A percentile compares a stretch with the other conserved stretches of the same genome.
Evolutionary conservation across 2,888 invertebrate species (phyloP).

Genomic region (Phyllotreta striolata): DNA sequence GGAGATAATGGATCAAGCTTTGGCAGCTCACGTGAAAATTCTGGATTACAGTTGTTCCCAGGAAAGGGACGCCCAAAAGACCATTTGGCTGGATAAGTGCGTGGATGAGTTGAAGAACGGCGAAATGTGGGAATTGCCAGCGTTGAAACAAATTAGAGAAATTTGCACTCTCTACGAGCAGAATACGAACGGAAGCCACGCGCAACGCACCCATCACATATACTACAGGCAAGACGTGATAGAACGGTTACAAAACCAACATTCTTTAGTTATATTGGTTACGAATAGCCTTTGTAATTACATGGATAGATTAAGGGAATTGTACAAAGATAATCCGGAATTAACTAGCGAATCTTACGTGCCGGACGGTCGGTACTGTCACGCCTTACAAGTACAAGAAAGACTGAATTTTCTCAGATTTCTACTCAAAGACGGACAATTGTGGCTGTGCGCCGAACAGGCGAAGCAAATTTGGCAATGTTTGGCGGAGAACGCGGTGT

Average conservation of each 20-base stretch:
- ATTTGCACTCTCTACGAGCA: slow-evolving; percentile 95
- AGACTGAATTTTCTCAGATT: slow-evolving; percentile 92
- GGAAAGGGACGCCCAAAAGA: slow-evolving; percentile 92
- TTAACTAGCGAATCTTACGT: slow-evolving; percentile 80
- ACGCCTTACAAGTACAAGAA: slow-evolving; percentile 92
- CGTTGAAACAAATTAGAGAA: slow-evolving; percentile 93
- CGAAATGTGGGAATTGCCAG: slow-evolving; percentile 93
- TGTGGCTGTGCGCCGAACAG: slow-evolving; percentile 97
- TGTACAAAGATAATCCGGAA: slow-evolving; percentile 74
- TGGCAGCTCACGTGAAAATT: slow-evolving; percentile 95
- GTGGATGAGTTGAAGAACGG: slow-evolving; percentile 92
- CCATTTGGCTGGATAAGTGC: slow-evolving; percentile 90
- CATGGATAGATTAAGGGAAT: slow-evolving; percentile 83
- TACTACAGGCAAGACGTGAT: slow-evolving; percentile 70
- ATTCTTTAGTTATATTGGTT: slow-evolving; percentile 91
- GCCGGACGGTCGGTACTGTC: slow-evolving; percentile 90
- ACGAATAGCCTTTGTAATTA: slow-evolving; percentile 91
- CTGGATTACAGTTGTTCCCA: slow-evolving; percentile 97
- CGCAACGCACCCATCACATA: slow-evolving; percentile 66
- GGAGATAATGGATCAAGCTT: slow-evolving; percentile 96
- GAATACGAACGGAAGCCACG: slow-evolving; percentile 67
- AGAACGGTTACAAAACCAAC: slow-evolving; percentile 88
- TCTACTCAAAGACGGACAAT: slow-evolving; percentile 91
- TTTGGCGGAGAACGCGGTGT: slow-evolving; percentile 92
- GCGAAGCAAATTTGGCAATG: slow-evolving; percentile 98